Percentiles rank a stretch among this genome's conserved stretches.
Evolutionary conservation across 2,888 invertebrate genomes (phyloP).

Genomic region (Erebia aethiops): DNA sequence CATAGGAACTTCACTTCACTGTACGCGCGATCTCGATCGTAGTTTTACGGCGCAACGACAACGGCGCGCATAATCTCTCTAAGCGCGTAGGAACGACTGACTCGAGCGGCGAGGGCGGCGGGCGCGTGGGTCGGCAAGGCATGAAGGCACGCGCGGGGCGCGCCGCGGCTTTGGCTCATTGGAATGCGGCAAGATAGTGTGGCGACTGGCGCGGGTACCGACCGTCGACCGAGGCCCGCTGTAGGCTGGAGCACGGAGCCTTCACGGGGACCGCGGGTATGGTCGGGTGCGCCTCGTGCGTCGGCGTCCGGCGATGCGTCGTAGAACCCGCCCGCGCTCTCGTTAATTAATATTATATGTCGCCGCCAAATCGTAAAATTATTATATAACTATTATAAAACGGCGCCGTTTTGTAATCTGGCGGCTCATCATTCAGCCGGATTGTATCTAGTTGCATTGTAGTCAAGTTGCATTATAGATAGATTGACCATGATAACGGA

Average conservation of each 20-base stretch:
- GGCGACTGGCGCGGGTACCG: constrained; percentile 60
- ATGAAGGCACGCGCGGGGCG: constrained; percentile 79
- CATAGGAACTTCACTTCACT: constrained; percentile 80
- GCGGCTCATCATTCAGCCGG: too few relatives aligned
- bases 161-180: constrained; percentile 75
- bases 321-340: not conserved
- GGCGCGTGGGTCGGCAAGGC: constrained; percentile 89
- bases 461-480: too few relatives aligned
- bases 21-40: constrained; percentile 60
- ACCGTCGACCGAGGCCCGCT: constrained; percentile 65
- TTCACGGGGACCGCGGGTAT: not conserved
- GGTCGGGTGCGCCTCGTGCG: constrained; percentile 16
- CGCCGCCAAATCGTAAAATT: too few relatives aligned
- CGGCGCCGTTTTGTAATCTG: too few relatives aligned
- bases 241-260: constrained; percentile 54
- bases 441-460: too few relatives aligned
- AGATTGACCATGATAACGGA: too few relatives aligned
- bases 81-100: constrained; percentile 74
- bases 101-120: constrained; percentile 64
- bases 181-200: constrained; percentile 65
- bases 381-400: too few relatives aligned
- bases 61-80: constrained; percentile 59
- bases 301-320: not conserved
- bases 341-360: too few relatives aligned
- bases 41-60: constrained; percentile 53